Evolutionary conservation across 2,113 vertebrate species (phyloP), one percentile per base, ranked within the genome.

Genomic region (Rutilus rutilus): DNA sequence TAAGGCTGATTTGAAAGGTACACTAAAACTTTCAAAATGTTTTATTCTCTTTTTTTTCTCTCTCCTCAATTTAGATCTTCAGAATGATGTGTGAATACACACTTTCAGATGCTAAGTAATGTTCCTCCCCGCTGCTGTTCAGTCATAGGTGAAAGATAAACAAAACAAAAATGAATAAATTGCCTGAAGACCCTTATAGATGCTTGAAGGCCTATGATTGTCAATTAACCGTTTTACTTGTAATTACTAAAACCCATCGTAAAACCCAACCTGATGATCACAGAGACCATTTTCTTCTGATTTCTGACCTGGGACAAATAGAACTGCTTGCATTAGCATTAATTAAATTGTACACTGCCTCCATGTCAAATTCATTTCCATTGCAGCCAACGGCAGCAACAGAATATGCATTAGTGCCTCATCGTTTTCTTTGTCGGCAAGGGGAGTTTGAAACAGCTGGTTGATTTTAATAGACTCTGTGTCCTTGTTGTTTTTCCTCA

Each of bases 1-100:
- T 93, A 95, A 89, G 90, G 84, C 85, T 91, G 88, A 91, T 94
- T 90, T 92, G 91, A 92, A 91, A 92, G 88, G 91, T 93, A 93
- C 90, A 91, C 93, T 91, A 90, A 92, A 94, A 93, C 89, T 93
- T 91, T 92, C 88, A 69, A 85, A 86, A 86, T 81, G 79, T 80
- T 81, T 77, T 47, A 82, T 85, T 64, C 69, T 39, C 89, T 82
- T 74, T 60, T 85, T 65, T 85, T 85, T 65, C 85, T 60, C 62
- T 19, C 59, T 57, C 74, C 27, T 83, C 76, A 45, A 82, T 79
- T 81, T 87, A 60, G 86, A 59, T 62, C 76, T 76, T 85, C 84
- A 84, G 87, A 90, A 82, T 84, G 88, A 87, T 67, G 81, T 90
- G 87, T 90, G 89, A 91, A 91, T 90, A 89, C 86, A 87, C 80